Evolutionary conservation across 92 coral and sea anemone genomes (phyloP).

Genomic region (Porites divaricata): DNA sequence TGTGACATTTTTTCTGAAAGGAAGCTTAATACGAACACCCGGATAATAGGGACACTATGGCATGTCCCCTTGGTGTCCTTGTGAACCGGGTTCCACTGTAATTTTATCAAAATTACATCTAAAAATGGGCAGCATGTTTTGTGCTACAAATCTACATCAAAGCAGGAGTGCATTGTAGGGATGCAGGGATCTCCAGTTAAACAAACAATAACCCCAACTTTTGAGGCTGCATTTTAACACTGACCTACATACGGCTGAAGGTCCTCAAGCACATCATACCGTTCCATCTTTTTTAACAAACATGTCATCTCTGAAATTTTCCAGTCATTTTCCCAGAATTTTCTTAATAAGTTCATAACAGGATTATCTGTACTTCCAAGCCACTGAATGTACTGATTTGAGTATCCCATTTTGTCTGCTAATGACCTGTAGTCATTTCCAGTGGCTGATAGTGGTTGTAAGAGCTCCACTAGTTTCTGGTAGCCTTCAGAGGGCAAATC

Average conservation of each 20-base stretch:
- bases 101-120: too few relatives aligned
- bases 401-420: slow-evolving; percentile 76
- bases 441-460: slow-evolving; percentile 43
- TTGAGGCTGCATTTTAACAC: not conserved
- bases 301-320: slow-evolving; percentile 63
- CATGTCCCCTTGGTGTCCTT: too few relatives aligned
- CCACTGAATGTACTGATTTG: slow-evolving; percentile 50
- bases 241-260: slow-evolving; percentile 68
- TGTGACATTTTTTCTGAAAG: too few relatives aligned
- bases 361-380: slow-evolving; percentile 64
- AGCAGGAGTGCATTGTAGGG: too few relatives aligned
- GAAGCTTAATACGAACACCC: too few relatives aligned
- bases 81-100: too few relatives aligned
- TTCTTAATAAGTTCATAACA: slow-evolving; percentile 53
- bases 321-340: slow-evolving; percentile 22
- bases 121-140: too few relatives aligned
- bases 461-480: slow-evolving; percentile 32
- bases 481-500: slow-evolving; percentile 73
- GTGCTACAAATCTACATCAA: too few relatives aligned
- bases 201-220: too few relatives aligned
- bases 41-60: too few relatives aligned
- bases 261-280: slow-evolving; percentile 79
- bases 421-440: slow-evolving; percentile 72
- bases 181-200: too few relatives aligned
- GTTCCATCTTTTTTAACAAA: slow-evolving; percentile 60